Conservation (phyloP, 2,888 invertebrate genomes). For the Odontocerum albicorne region DNA sequence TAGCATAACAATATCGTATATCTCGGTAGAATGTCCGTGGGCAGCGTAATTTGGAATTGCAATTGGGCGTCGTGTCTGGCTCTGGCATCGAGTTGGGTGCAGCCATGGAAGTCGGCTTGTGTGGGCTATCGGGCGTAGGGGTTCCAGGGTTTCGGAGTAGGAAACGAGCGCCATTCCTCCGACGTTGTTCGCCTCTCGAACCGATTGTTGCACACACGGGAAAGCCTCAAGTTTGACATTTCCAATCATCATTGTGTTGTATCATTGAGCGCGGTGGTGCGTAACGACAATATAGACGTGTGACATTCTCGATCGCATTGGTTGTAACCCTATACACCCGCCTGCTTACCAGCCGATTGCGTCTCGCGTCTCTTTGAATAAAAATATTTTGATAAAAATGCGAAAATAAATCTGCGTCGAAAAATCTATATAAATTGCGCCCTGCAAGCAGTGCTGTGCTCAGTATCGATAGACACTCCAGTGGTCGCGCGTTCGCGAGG, state of each 20-base stretch:
- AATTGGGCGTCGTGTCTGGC: slow-evolving; percentile 9
- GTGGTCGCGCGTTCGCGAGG: slow-evolving; percentile 2
- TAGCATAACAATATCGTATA: no score
- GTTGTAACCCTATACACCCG: slow-evolving; percentile 33
- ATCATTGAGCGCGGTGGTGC: slow-evolving; percentile 23
- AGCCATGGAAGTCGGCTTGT: not conserved
- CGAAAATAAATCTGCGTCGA: slow-evolving; percentile 31
- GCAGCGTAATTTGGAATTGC: not conserved
- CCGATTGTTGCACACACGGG: no score
- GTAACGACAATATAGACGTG: slow-evolving; percentile 26
- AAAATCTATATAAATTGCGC: slow-evolving; percentile 37
- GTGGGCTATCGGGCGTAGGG: slow-evolving; percentile 21
- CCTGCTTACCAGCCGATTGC: slow-evolving; percentile 28
- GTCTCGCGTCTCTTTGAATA: slow-evolving; percentile 25
- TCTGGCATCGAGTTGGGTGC: slow-evolving; percentile 7
- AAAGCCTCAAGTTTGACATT: no score
- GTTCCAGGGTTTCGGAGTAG: not conserved
- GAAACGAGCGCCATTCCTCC: no score
- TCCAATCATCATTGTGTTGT: slow-evolving; percentile 4
- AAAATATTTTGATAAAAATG: slow-evolving; percentile 35
- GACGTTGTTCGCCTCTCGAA: no score
- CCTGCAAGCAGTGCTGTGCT: slow-evolving; percentile 31
- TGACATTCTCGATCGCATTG: slow-evolving; percentile 28
- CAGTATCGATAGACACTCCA: slow-evolving; percentile 26
- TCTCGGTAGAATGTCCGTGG: slow-evolving; percentile 4